Evolutionary conservation across 2,888 invertebrate genomes (phyloP).

Genomic region (Aphidius colemani): DNA sequence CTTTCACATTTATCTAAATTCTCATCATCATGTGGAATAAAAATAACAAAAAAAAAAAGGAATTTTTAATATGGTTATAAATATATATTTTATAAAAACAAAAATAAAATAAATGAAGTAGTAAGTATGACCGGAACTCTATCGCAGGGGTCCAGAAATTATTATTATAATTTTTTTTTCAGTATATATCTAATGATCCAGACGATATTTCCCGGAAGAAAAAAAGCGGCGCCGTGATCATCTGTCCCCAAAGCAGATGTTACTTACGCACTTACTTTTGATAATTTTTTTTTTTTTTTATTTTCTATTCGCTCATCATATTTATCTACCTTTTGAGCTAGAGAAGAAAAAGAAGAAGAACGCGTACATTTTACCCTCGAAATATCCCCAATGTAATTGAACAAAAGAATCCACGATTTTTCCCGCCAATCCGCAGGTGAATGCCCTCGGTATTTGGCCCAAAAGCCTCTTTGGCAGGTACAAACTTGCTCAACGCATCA

Average conservation of each 20-base stretch:
- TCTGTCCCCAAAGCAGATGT: slow-evolving; percentile 15
- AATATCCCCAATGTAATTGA: background rate
- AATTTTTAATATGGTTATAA: background rate
- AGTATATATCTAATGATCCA: background rate
- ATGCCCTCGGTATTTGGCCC: slow-evolving; percentile 25
- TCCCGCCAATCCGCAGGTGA: slow-evolving; percentile 34
- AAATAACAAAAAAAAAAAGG: too few species aligned
- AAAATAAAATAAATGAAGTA: too few species aligned
- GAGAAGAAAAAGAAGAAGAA: slow-evolving; percentile 1
- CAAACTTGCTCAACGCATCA: slow-evolving; percentile 16
- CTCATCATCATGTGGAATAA: too few species aligned
- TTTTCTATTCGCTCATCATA: slow-evolving; percentile 5
- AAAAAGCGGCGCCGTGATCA: slow-evolving; percentile 9
- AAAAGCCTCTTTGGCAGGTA: slow-evolving; percentile 28
- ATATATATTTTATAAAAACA: background rate
- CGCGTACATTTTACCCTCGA: background rate
- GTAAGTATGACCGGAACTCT: slow-evolving; percentile 13
- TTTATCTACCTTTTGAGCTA: slow-evolving; percentile 2
- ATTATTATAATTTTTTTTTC: background rate
- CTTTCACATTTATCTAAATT: too few species aligned
- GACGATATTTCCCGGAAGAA: slow-evolving; percentile 19
- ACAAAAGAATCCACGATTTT: background rate
- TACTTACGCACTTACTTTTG: background rate
- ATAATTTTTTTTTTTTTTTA: background rate
- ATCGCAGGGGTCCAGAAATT: slow-evolving; percentile 11